These are phyloP conservation scores for Tonatia bakeri DNA, from an alignment of 2,113 vertebrate species.

Conservation along the genomic window DNA sequence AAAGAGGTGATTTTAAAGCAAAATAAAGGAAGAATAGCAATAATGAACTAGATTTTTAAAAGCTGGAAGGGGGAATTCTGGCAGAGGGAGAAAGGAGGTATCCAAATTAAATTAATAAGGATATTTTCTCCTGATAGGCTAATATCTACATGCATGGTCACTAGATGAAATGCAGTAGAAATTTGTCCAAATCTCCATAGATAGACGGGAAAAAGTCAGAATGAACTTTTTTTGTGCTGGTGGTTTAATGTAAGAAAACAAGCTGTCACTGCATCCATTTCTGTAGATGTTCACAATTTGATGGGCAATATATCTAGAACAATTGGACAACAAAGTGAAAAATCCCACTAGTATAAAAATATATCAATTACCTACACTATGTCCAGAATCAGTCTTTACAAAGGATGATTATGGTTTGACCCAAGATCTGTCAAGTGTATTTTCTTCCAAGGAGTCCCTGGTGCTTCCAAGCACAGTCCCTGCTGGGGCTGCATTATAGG, in stretches of 20 bases:
- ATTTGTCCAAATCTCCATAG: constrained; percentile 35
- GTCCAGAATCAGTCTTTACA: constrained; percentile 74
- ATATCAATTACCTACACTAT: constrained; percentile 66
- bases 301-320: constrained; percentile 74
- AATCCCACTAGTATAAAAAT: constrained; percentile 74
- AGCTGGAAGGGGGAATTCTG: too few relatives aligned
- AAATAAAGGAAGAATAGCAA: not conserved
- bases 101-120: not conserved
- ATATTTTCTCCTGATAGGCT: not conserved
- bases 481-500: constrained; percentile 65
- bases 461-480: constrained; percentile 71
- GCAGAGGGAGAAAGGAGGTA: not conserved
- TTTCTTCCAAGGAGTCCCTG: constrained; percentile 77
- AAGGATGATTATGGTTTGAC: constrained; percentile 75
- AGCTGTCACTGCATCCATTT: constrained; percentile 65
- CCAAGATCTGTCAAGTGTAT: constrained; percentile 78
- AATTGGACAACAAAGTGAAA: constrained; percentile 76
- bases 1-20: not conserved
- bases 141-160: not conserved
- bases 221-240: not conserved
- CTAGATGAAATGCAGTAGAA: not conserved
- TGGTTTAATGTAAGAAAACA: constrained; percentile 68
- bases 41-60: not conserved
- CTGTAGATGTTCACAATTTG: constrained; percentile 65
- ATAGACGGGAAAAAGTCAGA: constrained; percentile 46